Conservation (phyloP, 2,888 invertebrate genomes). For the Ormyrus pomaceus region DNA sequence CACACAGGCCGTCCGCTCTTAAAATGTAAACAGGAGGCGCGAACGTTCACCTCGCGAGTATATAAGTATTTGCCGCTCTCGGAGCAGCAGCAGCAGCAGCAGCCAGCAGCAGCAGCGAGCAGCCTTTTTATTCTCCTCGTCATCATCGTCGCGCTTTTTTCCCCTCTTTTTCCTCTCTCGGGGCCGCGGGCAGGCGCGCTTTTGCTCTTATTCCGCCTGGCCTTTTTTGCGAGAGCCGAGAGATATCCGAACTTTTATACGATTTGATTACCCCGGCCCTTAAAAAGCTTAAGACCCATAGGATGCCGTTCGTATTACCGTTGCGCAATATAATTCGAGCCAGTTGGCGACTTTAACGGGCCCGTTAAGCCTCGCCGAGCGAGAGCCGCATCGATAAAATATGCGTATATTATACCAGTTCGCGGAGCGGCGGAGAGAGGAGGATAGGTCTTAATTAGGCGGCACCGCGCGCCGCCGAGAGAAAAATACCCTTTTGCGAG, state of each 20-base stretch:
- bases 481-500: too few species aligned
- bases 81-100: too few species aligned
- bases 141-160: neutral
- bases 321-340: constrained; percentile 11
- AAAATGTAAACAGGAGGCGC: constrained; percentile 50
- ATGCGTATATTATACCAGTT: constrained; percentile 34
- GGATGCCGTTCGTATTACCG: constrained; percentile 42
- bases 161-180: neutral
- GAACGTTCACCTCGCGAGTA: constrained; percentile 45
- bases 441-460: constrained; percentile 52
- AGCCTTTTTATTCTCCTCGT: too few species aligned
- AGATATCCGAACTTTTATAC: too few species aligned
- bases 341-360: constrained; percentile 26
- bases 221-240: too few species aligned
- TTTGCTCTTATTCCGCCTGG: too few species aligned
- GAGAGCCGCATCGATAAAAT: constrained; percentile 30
- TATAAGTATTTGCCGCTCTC: too few species aligned
- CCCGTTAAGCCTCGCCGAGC: constrained; percentile 13
- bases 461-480: too few species aligned
- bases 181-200: neutral
- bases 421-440: neutral
- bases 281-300: constrained; percentile 27
- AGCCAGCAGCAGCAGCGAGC: too few species aligned
- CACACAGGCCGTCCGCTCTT: neutral
- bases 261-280: constrained; percentile 10